These are phyloP conservation scores for Lagopus leucura DNA, from an alignment of 2,113 vertebrate genomes.

Conservation along the genomic window DNA sequence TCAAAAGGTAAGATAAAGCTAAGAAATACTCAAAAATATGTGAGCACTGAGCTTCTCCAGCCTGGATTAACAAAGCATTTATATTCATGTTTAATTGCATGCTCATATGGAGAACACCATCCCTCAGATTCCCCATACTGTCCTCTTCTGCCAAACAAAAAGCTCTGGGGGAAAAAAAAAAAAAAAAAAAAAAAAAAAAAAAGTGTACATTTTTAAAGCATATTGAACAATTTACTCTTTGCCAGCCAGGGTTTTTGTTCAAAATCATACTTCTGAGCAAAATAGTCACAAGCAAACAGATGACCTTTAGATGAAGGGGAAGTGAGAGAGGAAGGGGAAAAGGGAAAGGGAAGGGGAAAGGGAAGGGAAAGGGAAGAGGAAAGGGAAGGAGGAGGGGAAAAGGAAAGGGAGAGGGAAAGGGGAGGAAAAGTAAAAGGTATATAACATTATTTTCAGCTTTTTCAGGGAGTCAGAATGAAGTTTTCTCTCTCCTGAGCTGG, in stretches of 20 bases:
- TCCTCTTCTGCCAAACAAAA: neutral
- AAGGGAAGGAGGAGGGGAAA: neutral
- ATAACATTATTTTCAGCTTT: neutral
- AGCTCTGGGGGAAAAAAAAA: neutral
- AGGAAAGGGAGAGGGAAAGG: too few relatives aligned
- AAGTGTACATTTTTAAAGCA: neutral
- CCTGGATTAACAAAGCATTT: neutral
- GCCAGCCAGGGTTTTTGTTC: neutral
- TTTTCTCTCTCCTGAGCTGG: neutral
- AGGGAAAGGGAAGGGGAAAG: too few relatives aligned
- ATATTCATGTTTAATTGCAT: neutral
- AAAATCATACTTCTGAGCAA: neutral
- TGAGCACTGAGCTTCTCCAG: neutral
- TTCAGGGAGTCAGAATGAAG: neutral
- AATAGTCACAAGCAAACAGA: neutral
- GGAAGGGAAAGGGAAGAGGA: too few relatives aligned
- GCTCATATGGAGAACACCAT: neutral
- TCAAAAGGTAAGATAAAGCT: neutral
- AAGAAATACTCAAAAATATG: neutral
- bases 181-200: too few relatives aligned
- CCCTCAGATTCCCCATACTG: neutral
- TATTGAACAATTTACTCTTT: neutral
- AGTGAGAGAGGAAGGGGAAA: too few relatives aligned
- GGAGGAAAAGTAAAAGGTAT: too few relatives aligned
- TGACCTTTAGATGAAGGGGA: neutral